Conservation (phyloP, 2,888 invertebrate genomes). For the Rhyacophila evoluta region DNA sequence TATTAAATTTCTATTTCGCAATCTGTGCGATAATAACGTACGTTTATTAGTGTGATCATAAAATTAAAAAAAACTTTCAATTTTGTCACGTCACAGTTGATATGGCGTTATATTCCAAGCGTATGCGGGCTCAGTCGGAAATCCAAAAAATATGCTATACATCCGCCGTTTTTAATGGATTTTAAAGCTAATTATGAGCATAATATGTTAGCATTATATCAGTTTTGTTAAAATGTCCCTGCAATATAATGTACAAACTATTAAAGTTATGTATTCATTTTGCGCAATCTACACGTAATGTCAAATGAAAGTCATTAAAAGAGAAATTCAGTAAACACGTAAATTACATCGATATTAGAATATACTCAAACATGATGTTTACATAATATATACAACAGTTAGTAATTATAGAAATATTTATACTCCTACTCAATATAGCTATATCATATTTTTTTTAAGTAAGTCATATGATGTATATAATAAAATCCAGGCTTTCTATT, state of each 20-base stretch:
- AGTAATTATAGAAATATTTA: too few relatives aligned
- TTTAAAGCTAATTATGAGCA: neutral
- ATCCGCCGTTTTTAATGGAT: neutral
- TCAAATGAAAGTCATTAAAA: neutral
- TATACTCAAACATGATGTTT: too few relatives aligned
- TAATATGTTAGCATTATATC: neutral
- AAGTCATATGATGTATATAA: too few relatives aligned
- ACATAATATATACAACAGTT: too few relatives aligned
- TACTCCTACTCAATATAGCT: too few relatives aligned
- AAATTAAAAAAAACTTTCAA: neutral
- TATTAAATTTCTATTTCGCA: neutral
- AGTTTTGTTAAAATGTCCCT: neutral
- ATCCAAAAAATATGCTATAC: neutral
- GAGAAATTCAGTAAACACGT: neutral
- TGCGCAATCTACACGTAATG: neutral
- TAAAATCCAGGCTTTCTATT: too few relatives aligned
- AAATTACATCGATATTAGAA: too few relatives aligned
- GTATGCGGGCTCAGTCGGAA: neutral
- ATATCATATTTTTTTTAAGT: too few relatives aligned
- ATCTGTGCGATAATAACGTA: neutral
- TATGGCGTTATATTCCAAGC: neutral
- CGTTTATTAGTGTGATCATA: neutral
- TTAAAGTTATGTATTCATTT: neutral
- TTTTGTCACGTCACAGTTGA: neutral
- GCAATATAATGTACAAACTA: neutral